phyloP scores from a whole-genome alignment of 2,888 invertebrate species.

The Baronia brevicornis region DNA sequence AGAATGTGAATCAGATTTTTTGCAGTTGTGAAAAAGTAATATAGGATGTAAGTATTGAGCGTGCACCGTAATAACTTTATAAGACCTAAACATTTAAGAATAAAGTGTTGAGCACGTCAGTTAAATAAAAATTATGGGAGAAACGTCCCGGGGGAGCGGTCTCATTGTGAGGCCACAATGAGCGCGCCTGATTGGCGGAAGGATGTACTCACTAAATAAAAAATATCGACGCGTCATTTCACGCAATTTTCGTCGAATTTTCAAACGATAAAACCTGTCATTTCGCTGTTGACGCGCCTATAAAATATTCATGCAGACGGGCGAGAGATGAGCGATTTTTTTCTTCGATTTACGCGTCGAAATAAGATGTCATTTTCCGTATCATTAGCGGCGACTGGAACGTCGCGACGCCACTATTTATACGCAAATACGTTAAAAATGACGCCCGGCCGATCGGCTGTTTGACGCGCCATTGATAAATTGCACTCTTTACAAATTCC shows the following conservation, averaged over 20 bases:
- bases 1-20: not conserved
- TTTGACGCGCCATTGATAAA: slow-evolving; percentile 73
- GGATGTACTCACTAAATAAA: slow-evolving; percentile 75
- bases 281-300: slow-evolving; percentile 75
- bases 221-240: slow-evolving; percentile 75
- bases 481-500: slow-evolving; percentile 64
- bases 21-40: slow-evolving; percentile 4
- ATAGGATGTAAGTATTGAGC: too few relatives aligned
- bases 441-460: slow-evolving; percentile 71
- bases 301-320: slow-evolving; percentile 74
- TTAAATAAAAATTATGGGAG: slow-evolving; percentile 67
- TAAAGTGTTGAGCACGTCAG: slow-evolving; percentile 64
- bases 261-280: slow-evolving; percentile 77
- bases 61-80: slow-evolving; percentile 24
- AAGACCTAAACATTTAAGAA: slow-evolving; percentile 39
- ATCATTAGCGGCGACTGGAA: slow-evolving; percentile 72
- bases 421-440: slow-evolving; percentile 75
- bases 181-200: slow-evolving; percentile 73
- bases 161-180: slow-evolving; percentile 68
- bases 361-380: slow-evolving; percentile 77
- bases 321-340: slow-evolving; percentile 72
- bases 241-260: slow-evolving; percentile 73
- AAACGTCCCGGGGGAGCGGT: slow-evolving; percentile 56
- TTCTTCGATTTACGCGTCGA: slow-evolving; percentile 74
- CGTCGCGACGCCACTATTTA: slow-evolving; percentile 70